phyloP scores from a whole-genome alignment of 2,797 vertebrate species.

The Hydrophis major region DNA sequence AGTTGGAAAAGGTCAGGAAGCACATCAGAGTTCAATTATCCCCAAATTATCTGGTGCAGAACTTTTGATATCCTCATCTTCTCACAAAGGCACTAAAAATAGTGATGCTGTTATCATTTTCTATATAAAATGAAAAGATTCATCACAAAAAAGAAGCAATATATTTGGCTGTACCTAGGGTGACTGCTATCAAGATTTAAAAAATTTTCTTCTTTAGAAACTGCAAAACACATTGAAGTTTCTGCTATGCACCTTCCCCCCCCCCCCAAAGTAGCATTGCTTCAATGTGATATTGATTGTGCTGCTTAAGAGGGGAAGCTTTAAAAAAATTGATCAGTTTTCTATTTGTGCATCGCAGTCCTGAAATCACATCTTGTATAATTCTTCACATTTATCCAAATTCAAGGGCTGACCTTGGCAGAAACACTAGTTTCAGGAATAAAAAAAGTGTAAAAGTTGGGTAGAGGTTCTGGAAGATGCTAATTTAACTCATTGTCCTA shows the following conservation, averaged over 20 bases:
- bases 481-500: neutral
- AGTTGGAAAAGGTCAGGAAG: slow-evolving; percentile 62
- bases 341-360: neutral
- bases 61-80: slow-evolving; percentile 51
- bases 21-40: slow-evolving; percentile 48
- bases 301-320: slow-evolving; percentile 7
- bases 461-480: neutral
- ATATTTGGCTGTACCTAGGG: neutral
- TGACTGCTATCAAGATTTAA: slow-evolving; percentile 8
- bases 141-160: slow-evolving; percentile 10
- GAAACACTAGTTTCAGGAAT: neutral
- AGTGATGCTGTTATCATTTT: slow-evolving; percentile 30
- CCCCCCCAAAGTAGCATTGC: neutral
- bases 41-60: slow-evolving; percentile 53
- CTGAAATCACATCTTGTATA: neutral
- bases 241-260: slow-evolving; percentile 1
- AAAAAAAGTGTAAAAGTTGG: neutral
- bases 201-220: slow-evolving; percentile 15
- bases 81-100: slow-evolving; percentile 51
- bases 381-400: neutral
- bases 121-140: slow-evolving; percentile 13
- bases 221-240: neutral
- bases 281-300: slow-evolving; percentile 20
- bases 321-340: slow-evolving; percentile 7
- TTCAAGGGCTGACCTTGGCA: slow-evolving; percentile 3